Conservation (phyloP, 2,113 vertebrate species). For the Numenius arquata region DNA sequence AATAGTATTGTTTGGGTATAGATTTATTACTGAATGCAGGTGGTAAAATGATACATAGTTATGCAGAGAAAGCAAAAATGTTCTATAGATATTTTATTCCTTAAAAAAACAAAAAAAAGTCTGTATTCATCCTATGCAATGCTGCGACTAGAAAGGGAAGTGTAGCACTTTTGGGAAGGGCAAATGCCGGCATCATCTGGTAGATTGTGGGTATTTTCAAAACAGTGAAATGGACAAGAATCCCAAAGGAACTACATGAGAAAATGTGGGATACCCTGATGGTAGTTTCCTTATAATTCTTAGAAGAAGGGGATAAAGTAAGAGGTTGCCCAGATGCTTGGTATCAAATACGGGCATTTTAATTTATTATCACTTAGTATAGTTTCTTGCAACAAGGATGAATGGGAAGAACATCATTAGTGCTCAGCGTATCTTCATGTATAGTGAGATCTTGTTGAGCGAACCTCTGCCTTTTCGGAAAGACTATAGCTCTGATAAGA, state of each 20-base stretch:
- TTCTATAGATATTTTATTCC: not conserved
- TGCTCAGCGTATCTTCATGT: not conserved
- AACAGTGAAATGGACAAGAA: not conserved
- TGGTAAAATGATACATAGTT: not conserved
- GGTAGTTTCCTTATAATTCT: not conserved
- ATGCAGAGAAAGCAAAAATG: not conserved
- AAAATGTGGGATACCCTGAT: not conserved
- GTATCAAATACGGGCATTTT: not conserved
- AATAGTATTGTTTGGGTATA: not conserved
- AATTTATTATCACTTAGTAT: not conserved
- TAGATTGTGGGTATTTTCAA: not conserved
- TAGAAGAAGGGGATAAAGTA: not conserved
- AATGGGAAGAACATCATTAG: not conserved
- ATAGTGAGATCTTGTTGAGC: not conserved
- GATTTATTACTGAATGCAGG: not conserved
- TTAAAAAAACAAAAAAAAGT: not conserved
- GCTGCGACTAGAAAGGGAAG: not conserved
- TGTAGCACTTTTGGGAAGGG: not conserved
- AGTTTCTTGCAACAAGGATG: not conserved
- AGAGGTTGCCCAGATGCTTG: not conserved
- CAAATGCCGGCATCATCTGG: not conserved
- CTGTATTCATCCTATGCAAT: not conserved
- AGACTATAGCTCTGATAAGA: not conserved
- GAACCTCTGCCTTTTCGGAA: not conserved
- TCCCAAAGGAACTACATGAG: not conserved